These are phyloP conservation scores for Cephus sareptanus DNA, from an alignment of 2,888 invertebrate genomes.

Conservation along the genomic window DNA sequence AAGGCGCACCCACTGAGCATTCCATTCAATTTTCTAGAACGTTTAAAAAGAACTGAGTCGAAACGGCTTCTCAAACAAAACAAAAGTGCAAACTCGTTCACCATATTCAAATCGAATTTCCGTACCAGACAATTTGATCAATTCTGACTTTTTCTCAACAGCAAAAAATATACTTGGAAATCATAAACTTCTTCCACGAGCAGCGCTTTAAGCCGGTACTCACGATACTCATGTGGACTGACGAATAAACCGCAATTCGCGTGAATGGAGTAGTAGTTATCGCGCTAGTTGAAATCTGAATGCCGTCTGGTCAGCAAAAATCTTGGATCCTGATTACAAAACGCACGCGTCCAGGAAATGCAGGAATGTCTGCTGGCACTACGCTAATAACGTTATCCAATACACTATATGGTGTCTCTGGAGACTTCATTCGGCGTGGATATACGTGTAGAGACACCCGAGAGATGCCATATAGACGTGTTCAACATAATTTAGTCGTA, in stretches of 20 bases:
- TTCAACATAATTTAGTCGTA: background rate
- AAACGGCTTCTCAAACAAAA: background rate
- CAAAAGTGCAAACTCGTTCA: background rate
- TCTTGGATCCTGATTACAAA: background rate
- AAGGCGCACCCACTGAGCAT: background rate
- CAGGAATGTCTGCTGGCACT: background rate
- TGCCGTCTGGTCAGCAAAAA: background rate
- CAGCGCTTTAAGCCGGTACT: background rate
- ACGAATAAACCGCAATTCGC: background rate
- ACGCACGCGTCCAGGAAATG: background rate
- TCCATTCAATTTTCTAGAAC: background rate
- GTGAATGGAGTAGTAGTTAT: background rate
- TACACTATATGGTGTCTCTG: background rate
- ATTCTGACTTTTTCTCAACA: background rate
- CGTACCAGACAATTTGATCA: background rate
- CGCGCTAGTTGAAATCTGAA: background rate
- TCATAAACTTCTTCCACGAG: background rate
- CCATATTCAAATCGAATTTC: background rate
- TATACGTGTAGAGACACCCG: background rate
- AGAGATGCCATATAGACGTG: background rate
- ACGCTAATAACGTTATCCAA: background rate
- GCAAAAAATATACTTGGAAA: background rate
- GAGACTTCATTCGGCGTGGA: background rate
- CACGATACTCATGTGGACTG: background rate
- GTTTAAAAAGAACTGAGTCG: background rate